phyloP scores from a whole-genome alignment of 2,113 vertebrate genomes.

The Prietella phreatophila region DNA sequence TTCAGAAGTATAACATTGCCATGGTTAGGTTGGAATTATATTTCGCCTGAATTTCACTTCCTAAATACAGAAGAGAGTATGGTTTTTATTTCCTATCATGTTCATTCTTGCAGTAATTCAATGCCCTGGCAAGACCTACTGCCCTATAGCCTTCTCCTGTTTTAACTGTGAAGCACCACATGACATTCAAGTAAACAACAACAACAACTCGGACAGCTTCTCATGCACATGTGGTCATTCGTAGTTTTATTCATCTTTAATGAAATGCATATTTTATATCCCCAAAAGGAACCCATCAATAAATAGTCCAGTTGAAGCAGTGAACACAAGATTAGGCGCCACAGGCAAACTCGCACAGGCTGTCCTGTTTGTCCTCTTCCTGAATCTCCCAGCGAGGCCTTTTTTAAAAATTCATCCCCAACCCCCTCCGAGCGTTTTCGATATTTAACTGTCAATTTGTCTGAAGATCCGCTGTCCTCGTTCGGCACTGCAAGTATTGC shows the following conservation, averaged over 20 bases:
- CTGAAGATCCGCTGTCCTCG: neutral
- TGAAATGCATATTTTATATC: neutral
- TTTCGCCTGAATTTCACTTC: neutral
- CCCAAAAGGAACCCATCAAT: neutral
- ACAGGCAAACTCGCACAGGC: neutral
- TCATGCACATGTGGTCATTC: neutral
- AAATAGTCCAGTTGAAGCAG: neutral
- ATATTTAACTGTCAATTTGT: slow-evolving; percentile 6
- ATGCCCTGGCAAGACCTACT: neutral
- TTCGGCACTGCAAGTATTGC: slow-evolving; percentile 53
- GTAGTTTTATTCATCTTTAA: neutral
- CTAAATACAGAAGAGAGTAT: neutral
- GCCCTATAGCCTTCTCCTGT: neutral
- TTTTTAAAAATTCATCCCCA: slow-evolving; percentile 28
- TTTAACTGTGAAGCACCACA: slow-evolving; percentile 34
- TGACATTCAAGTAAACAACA: neutral
- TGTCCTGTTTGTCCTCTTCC: neutral
- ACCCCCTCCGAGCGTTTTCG: neutral
- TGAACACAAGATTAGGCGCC: neutral
- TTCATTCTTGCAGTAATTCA: neutral
- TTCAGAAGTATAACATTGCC: neutral
- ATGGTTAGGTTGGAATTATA: neutral
- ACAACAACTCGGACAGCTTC: neutral
- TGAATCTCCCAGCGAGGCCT: neutral
- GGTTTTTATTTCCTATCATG: neutral